Percentiles rank a stretch among this genome's conserved stretches.
Conservation (phyloP, 2,888 invertebrate genomes). For the Thera obeliscata region DNA sequence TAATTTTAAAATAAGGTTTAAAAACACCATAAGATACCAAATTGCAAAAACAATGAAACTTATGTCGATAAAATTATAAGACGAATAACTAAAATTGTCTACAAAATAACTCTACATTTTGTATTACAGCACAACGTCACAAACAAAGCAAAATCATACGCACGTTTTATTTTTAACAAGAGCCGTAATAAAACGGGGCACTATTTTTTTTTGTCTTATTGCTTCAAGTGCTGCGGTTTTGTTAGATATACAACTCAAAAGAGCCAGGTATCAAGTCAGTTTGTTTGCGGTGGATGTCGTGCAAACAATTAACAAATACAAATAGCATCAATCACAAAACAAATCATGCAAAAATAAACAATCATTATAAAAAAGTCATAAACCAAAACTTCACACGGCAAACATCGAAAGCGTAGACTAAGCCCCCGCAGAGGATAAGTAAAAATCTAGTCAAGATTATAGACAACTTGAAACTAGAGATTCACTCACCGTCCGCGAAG, state of each 20-base stretch:
- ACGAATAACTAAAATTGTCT: too few relatives aligned
- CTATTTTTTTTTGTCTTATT: too few relatives aligned
- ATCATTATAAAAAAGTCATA: slow-evolving; percentile 40
- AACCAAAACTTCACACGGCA: slow-evolving; percentile 49
- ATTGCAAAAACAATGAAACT: too few relatives aligned
- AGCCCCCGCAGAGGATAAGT: slow-evolving; percentile 83
- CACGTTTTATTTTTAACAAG: background rate
- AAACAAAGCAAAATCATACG: background rate
- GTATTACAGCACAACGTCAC: background rate
- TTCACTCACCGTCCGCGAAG: slow-evolving; percentile 81
- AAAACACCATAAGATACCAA: too few relatives aligned
- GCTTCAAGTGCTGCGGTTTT: too few relatives aligned
- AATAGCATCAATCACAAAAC: slow-evolving; percentile 10
- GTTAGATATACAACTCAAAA: background rate
- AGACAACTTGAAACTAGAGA: slow-evolving; percentile 80
- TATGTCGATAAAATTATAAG: too few relatives aligned
- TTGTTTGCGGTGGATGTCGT: background rate
- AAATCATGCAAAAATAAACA: slow-evolving; percentile 19
- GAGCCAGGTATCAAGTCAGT: background rate
- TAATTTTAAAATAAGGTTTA: background rate
- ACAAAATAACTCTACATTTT: background rate
- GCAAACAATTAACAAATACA: slow-evolving; percentile 25
- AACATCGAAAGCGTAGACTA: slow-evolving; percentile 68
- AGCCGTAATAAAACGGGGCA: too few relatives aligned
- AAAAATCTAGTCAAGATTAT: slow-evolving; percentile 87